These are phyloP conservation scores for Phengaris arion DNA, from an alignment of 2,888 invertebrate genomes.

Conservation along the genomic window DNA sequence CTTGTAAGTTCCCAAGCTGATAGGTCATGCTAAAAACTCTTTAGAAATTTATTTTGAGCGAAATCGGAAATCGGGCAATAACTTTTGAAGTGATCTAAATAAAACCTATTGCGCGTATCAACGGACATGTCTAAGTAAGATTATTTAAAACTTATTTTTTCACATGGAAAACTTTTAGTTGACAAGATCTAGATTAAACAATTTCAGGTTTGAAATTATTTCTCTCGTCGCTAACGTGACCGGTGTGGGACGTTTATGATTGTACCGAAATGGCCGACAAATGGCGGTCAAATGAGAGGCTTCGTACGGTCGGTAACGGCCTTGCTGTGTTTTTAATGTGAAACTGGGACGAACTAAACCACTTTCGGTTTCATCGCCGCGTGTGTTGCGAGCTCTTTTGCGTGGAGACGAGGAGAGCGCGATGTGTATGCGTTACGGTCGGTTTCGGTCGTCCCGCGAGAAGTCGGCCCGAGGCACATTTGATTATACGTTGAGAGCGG, in stretches of 20 bases:
- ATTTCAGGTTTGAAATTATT: slow-evolving; percentile 74
- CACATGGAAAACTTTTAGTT: neutral
- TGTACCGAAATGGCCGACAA: slow-evolving; percentile 79
- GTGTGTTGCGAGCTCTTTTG: neutral
- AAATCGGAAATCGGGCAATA: no score
- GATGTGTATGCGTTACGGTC: slow-evolving; percentile 47
- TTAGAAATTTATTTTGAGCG: no score
- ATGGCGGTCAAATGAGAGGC: slow-evolving; percentile 79
- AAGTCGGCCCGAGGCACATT: slow-evolving; percentile 71
- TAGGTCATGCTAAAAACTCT: no score
- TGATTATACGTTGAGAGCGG: slow-evolving; percentile 79
- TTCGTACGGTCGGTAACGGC: slow-evolving; percentile 69
- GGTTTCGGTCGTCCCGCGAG: slow-evolving; percentile 44
- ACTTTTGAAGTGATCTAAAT: no score
- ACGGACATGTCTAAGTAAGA: no score
- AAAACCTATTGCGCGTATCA: no score
- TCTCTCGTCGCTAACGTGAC: slow-evolving; percentile 78
- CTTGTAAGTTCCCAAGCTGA: no score
- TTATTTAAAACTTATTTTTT: no score
- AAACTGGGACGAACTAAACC: slow-evolving; percentile 23
- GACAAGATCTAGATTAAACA: slow-evolving; percentile 41
- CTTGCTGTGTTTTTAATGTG: slow-evolving; percentile 55
- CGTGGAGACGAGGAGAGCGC: slow-evolving; percentile 29
- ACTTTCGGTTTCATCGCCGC: slow-evolving; percentile 34
- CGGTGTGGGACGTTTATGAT: slow-evolving; percentile 77